Conservation (phyloP, 2,888 invertebrate species). For the Colletes collaris region DNA sequence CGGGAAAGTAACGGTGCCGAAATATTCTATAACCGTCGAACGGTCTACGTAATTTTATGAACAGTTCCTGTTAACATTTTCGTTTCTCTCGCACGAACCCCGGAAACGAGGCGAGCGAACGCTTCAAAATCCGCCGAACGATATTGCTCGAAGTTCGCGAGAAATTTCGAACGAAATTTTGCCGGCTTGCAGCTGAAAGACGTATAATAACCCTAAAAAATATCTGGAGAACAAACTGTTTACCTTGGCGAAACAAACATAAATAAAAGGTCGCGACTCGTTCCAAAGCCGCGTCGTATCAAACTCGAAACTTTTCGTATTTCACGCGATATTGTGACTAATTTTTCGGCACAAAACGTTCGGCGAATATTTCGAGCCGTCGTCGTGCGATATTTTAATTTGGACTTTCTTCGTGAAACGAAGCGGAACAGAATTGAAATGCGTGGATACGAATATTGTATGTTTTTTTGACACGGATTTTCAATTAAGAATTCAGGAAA, state of each 20-base stretch:
- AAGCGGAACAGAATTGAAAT: too few species aligned
- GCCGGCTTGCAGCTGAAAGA: not conserved
- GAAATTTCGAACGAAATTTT: conserved; percentile 21
- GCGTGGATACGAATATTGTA: too few species aligned
- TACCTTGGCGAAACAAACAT: not conserved
- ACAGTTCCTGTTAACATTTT: conserved; percentile 34
- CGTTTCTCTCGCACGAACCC: not conserved
- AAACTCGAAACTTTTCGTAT: too few species aligned
- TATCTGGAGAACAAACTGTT: conserved; percentile 2
- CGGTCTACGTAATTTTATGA: conserved; percentile 42
- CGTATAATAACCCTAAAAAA: not conserved
- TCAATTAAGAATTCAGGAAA: too few species aligned
- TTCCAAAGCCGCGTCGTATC: too few species aligned
- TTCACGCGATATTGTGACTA: too few species aligned
- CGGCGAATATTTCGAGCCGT: too few species aligned
- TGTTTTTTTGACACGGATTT: too few species aligned
- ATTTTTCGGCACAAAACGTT: too few species aligned
- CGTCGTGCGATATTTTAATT: too few species aligned
- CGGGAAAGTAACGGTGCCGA: not conserved
- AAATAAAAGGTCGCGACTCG: not conserved
- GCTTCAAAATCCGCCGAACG: conserved; percentile 26
- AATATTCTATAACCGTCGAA: conserved; percentile 48
- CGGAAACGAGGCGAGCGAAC: not conserved
- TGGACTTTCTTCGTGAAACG: too few species aligned
- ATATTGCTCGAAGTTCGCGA: conserved; percentile 25